Evolutionary conservation across 2,797 vertebrate genomes (phyloP).

Genomic region (Micromesistius poutassou): DNA sequence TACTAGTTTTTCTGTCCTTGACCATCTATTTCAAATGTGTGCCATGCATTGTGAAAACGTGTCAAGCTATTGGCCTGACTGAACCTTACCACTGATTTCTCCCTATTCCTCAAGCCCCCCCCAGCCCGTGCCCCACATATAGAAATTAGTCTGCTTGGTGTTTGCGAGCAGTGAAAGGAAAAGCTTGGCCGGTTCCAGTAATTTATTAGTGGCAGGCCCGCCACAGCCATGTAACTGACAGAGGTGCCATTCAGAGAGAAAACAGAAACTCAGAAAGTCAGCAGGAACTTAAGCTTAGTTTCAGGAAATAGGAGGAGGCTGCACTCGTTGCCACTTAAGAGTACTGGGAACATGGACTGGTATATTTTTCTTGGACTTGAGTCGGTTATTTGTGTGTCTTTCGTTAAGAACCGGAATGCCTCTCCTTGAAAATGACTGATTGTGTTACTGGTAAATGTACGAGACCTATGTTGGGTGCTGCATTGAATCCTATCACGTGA

Average conservation of each 20-base stretch:
- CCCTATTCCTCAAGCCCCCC: slow-evolving; percentile 26
- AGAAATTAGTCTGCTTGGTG: slow-evolving; percentile 70
- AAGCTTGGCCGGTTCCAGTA: slow-evolving; percentile 70
- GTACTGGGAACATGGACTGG: background rate
- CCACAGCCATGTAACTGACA: slow-evolving; percentile 64
- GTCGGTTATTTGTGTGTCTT: background rate
- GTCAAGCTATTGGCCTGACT: slow-evolving; percentile 46
- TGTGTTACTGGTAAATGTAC: background rate
- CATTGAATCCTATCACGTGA: background rate
- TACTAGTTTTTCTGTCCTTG: slow-evolving; percentile 30
- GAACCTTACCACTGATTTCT: slow-evolving; percentile 52
- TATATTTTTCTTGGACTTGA: background rate
- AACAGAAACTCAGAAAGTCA: slow-evolving; percentile 51
- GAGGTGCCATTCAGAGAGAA: slow-evolving; percentile 60
- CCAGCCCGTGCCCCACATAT: slow-evolving; percentile 39
- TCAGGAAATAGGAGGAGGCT: slow-evolving; percentile 51
- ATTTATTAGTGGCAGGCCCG: slow-evolving; percentile 72
- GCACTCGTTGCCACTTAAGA: slow-evolving; percentile 37
- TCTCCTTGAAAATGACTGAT: background rate
- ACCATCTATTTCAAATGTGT: slow-evolving; percentile 12
- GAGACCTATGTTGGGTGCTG: background rate
- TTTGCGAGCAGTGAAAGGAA: slow-evolving; percentile 68
- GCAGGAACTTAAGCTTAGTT: slow-evolving; percentile 35
- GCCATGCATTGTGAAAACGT: slow-evolving; percentile 30
- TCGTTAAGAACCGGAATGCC: background rate